Conservation (phyloP, 2,113 vertebrate species). For the Indri indri region DNA sequence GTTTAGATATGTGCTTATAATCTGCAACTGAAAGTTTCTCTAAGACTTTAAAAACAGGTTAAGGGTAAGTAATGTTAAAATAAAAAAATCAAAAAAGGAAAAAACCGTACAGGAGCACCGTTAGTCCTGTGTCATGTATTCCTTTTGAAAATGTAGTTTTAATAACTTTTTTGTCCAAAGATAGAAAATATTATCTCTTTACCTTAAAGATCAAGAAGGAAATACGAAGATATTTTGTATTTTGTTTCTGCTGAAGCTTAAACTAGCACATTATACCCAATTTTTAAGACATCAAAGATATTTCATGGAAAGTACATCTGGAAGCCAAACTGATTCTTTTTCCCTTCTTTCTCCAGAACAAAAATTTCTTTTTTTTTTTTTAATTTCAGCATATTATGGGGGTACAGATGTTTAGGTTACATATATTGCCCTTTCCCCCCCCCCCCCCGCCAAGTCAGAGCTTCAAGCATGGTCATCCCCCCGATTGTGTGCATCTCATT, state of each 20-base stretch:
- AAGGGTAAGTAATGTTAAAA: constrained; percentile 76
- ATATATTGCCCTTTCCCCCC: too few relatives aligned
- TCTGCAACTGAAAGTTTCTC: constrained; percentile 70
- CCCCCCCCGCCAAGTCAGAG: too few relatives aligned
- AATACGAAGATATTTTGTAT: neutral
- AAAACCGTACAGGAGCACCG: neutral
- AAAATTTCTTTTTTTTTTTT: neutral
- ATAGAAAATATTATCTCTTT: neutral
- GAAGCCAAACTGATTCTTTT: neutral
- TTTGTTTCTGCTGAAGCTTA: constrained; percentile 33
- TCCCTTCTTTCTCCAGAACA: neutral
- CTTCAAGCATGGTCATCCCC: too few relatives aligned
- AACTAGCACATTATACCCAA: neutral
- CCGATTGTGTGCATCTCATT: too few relatives aligned
- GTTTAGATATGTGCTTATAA: constrained; percentile 72
- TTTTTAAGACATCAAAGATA: neutral
- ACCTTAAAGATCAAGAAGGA: neutral
- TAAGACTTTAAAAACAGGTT: constrained; percentile 61
- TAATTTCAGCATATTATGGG: too few relatives aligned
- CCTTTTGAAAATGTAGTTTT: neutral
- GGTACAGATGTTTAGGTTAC: too few relatives aligned
- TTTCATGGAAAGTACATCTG: neutral
- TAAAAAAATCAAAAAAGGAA: constrained; percentile 19
- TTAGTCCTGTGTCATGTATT: neutral
- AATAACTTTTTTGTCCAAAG: neutral